Evolutionary conservation across 2,888 invertebrate species (phyloP).

Genomic region (Tipula confusa): DNA sequence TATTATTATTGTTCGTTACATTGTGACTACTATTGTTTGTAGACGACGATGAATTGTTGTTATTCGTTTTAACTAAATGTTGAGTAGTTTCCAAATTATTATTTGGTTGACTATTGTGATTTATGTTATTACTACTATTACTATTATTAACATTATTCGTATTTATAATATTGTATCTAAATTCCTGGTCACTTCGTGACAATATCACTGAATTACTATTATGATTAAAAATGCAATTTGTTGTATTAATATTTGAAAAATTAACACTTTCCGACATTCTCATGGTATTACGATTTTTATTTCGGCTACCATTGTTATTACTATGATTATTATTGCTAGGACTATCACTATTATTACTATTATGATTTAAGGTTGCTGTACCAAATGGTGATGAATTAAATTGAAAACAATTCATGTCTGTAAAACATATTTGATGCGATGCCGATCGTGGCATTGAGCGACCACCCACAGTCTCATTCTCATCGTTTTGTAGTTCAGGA

Average conservation of each 20-base stretch:
- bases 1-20: neutral
- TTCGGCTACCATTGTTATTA: constrained; percentile 31
- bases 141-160: constrained; percentile 33
- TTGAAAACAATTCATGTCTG: constrained; percentile 21
- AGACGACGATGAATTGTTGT: constrained; percentile 39
- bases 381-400: constrained; percentile 13
- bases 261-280: constrained; percentile 43
- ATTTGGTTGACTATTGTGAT: constrained; percentile 32
- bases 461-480: constrained; percentile 44
- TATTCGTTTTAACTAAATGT: constrained; percentile 38
- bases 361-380: neutral
- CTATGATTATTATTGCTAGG: constrained; percentile 31
- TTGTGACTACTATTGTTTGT: constrained; percentile 8
- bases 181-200: constrained; percentile 49
- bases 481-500: constrained; percentile 59
- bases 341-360: constrained; percentile 28
- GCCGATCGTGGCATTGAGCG: constrained; percentile 56
- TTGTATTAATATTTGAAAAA: constrained; percentile 38
- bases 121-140: constrained; percentile 33
- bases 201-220: constrained; percentile 34
- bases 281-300: constrained; percentile 37
- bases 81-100: constrained; percentile 29
- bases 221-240: constrained; percentile 30
- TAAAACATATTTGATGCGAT: constrained; percentile 55
- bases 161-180: constrained; percentile 43